phyloP scores from a whole-genome alignment of 2,888 invertebrate species.

The Mechanitis mazaeus region DNA sequence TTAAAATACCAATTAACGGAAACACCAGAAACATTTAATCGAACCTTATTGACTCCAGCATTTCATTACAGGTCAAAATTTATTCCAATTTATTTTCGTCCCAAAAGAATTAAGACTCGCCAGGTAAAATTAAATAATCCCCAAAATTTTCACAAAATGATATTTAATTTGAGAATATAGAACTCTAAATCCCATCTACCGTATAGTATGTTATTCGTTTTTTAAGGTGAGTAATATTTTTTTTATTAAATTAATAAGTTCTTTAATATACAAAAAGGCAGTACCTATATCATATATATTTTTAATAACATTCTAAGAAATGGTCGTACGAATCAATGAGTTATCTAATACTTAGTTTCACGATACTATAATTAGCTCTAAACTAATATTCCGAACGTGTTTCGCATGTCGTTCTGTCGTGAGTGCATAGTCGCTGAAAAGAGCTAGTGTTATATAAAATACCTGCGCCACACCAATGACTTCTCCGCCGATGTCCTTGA shows the following conservation, averaged over 20 bases:
- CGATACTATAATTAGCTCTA: too few species aligned
- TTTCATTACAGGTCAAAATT: neutral
- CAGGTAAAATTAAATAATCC: conserved; percentile 12
- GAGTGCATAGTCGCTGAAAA: too few species aligned
- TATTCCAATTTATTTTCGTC: conserved; percentile 8
- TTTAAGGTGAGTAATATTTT: too few species aligned
- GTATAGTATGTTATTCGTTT: neutral
- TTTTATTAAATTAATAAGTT: too few species aligned
- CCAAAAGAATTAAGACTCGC: conserved; percentile 2
- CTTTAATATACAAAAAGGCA: too few species aligned
- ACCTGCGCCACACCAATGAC: conserved; percentile 97
- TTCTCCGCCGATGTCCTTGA: conserved; percentile 94
- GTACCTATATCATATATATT: too few species aligned
- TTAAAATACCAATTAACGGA: neutral
- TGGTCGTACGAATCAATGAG: too few species aligned
- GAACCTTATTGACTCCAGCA: neutral
- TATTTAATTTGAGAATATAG: neutral
- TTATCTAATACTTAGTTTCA: too few species aligned
- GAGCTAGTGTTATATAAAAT: neutral
- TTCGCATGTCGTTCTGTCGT: too few species aligned
- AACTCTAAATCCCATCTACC: neutral
- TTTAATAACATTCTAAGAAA: too few species aligned
- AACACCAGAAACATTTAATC: conserved; percentile 3
- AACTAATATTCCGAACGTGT: too few species aligned
- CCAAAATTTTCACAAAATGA: conserved; percentile 12